Evolutionary conservation across 2,113 vertebrate genomes (phyloP).

Genomic region (Etheostoma spectabile): DNA sequence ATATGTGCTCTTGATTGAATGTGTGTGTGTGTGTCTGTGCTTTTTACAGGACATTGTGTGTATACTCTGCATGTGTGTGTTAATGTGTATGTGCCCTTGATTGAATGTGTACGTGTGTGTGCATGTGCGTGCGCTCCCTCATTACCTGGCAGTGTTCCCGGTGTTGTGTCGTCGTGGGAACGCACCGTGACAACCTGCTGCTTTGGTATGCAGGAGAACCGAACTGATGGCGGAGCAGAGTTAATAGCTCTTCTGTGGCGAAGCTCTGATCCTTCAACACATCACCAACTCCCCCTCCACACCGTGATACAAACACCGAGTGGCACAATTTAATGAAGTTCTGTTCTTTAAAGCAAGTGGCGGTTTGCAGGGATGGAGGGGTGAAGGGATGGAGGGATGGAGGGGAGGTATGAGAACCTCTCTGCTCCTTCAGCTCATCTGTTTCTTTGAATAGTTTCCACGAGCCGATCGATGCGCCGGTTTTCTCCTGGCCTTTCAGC

Average conservation of each 20-base stretch:
- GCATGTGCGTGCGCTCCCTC: constrained; percentile 25
- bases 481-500: constrained; percentile 97
- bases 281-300: constrained; percentile 41
- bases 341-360: constrained; percentile 90
- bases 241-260: constrained; percentile 85
- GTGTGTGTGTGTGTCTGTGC: background rate
- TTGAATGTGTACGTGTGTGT: background rate
- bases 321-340: constrained; percentile 98
- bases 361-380: constrained; percentile 36
- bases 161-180: constrained; percentile 63
- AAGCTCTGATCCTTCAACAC: constrained; percentile 84
- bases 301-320: constrained; percentile 84
- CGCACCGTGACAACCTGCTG: constrained; percentile 74
- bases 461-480: constrained; percentile 92
- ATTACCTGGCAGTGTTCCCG: constrained; percentile 72
- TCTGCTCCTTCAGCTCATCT: constrained; percentile 86
- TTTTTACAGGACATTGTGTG: no score
- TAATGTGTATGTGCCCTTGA: background rate
- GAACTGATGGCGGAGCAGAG: constrained; percentile 78
- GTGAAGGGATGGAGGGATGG: constrained; percentile 51
- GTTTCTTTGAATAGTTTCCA: constrained; percentile 95
- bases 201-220: constrained; percentile 87
- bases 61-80: background rate
- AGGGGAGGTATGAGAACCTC: constrained; percentile 84
- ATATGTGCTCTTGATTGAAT: background rate